Percentiles rank a stretch among this genome's conserved stretches.
Evolutionary conservation across 2,113 vertebrate species (phyloP).

Genomic region (Lota lota): DNA sequence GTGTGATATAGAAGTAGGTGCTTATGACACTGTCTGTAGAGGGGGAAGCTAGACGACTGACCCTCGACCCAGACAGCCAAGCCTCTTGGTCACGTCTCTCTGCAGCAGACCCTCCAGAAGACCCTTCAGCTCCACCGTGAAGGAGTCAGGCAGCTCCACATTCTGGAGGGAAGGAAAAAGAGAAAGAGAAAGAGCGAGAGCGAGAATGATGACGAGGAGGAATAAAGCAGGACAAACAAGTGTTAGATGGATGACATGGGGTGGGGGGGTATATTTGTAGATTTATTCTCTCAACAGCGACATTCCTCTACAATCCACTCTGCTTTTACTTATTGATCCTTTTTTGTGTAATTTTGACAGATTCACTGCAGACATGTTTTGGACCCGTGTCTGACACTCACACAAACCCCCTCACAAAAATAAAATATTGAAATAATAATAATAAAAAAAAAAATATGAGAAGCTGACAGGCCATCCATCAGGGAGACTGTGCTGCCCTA

Average conservation of each 20-base stretch:
- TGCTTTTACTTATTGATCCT: no score
- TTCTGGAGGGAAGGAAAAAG: constrained; percentile 69
- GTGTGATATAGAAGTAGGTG: no score
- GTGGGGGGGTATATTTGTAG: no score
- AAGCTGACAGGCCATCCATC: not conserved
- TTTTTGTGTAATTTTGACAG: not conserved
- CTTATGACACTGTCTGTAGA: no score
- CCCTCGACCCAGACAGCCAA: constrained; percentile 90
- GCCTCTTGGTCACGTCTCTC: constrained; percentile 86
- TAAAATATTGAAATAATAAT: no score
- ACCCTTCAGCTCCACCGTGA: constrained; percentile 88
- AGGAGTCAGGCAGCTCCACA: constrained; percentile 91
- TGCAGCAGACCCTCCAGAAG: constrained; percentile 91
- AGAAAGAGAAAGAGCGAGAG: not conserved
- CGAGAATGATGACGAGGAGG: not conserved
- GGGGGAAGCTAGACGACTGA: constrained; percentile 50
- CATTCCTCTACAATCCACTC: not conserved
- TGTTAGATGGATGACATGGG: not conserved
- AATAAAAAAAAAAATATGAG: no score
- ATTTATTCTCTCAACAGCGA: no score
- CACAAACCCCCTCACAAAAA: no score
- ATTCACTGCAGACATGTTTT: not conserved
- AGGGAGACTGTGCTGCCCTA: not conserved
- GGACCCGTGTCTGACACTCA: not conserved
- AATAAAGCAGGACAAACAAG: not conserved